These are phyloP conservation scores for Dromaius novaehollandiae DNA, from an alignment of 2,113 vertebrate genomes.

Conservation along the genomic window DNA sequence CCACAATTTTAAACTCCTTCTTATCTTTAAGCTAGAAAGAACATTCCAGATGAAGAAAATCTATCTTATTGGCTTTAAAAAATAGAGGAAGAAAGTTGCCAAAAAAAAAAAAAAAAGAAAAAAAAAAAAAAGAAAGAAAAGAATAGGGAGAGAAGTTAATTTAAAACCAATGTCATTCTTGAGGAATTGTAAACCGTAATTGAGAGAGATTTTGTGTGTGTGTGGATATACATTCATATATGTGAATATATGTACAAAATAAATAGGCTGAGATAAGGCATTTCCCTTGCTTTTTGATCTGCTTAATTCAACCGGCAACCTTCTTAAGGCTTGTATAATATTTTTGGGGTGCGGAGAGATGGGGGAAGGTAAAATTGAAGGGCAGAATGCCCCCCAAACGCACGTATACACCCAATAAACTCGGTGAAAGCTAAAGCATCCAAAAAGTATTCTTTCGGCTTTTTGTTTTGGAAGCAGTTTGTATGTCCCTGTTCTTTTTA, in stretches of 20 bases:
- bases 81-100: conserved; percentile 77
- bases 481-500: conserved; percentile 80
- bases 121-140: not conserved
- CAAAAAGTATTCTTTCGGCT: conserved; percentile 78
- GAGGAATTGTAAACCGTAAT: conserved; percentile 74
- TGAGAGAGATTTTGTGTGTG: conserved; percentile 12
- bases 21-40: conserved; percentile 90
- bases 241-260: conserved; percentile 39
- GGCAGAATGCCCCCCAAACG: not conserved
- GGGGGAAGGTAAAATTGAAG: conserved; percentile 12
- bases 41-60: conserved; percentile 84
- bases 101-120: conserved; percentile 48
- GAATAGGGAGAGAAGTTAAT: conserved; percentile 76
- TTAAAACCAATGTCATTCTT: conserved; percentile 84
- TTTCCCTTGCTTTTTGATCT: conserved; percentile 43
- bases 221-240: not conserved
- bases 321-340: not conserved
- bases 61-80: conserved; percentile 82
- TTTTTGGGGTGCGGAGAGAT: not conserved
- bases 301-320: conserved; percentile 22
- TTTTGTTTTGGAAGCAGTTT: conserved; percentile 82
- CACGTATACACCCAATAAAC: conserved; percentile 39
- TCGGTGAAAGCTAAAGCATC: conserved; percentile 71
- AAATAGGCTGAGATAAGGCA: conserved; percentile 42
- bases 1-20: conserved; percentile 87